These are phyloP conservation scores for Hyperoplus lanceolatus DNA, from an alignment of 2,797 vertebrate genomes.

Conservation along the genomic window DNA sequence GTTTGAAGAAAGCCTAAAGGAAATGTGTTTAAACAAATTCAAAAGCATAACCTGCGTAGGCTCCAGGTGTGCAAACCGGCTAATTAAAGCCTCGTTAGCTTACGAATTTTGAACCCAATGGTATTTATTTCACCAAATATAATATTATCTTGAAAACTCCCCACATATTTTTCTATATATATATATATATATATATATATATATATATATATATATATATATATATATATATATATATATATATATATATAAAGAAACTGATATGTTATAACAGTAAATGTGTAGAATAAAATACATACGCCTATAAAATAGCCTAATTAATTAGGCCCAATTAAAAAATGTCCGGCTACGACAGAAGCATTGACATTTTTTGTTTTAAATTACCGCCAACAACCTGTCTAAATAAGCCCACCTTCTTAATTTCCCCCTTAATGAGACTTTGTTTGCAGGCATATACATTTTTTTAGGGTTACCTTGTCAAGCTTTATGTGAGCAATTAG, in stretches of 20 bases:
- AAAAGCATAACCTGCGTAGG: background rate
- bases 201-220: no score
- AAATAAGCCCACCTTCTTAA: background rate
- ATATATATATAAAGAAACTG: background rate
- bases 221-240: no score
- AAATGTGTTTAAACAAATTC: no score
- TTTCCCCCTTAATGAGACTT: background rate
- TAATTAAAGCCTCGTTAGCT: slow-evolving; percentile 10
- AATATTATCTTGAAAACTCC: background rate
- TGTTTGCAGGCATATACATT: fast-evolving
- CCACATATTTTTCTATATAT: background rate
- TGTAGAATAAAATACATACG: background rate
- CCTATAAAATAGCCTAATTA: no score
- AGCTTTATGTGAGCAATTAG: slow-evolving; percentile 12
- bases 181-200: no score
- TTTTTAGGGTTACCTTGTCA: slow-evolving; percentile 33
- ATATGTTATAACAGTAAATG: background rate
- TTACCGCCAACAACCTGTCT: background rate
- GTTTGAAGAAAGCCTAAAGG: background rate
- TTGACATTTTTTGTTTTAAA: background rate
- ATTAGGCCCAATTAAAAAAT: no score
- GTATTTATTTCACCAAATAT: no score
- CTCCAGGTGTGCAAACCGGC: slow-evolving; percentile 47
- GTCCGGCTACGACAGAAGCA: no score
- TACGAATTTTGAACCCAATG: background rate